Percentiles rank a stretch among this genome's conserved stretches.
These are phyloP conservation scores for Phengaris arion DNA, from an alignment of 2,888 invertebrate species.

Conservation along the genomic window DNA sequence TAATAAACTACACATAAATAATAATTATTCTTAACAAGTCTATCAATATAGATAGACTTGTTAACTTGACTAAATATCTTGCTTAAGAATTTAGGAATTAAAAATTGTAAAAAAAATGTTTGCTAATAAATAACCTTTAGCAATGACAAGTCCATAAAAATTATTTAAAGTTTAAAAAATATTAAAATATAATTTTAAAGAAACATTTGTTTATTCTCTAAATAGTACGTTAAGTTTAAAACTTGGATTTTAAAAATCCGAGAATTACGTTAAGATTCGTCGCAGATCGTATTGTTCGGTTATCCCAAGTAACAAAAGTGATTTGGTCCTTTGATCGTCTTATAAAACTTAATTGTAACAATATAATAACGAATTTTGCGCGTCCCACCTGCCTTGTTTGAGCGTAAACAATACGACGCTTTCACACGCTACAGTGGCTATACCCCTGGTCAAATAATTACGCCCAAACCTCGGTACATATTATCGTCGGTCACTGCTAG, in stretches of 20 bases:
- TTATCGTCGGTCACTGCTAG: constrained; percentile 9
- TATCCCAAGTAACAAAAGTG: constrained; percentile 27
- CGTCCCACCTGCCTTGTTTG: constrained; percentile 71
- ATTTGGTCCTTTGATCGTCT: constrained; percentile 47
- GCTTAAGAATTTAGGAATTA: too few species aligned
- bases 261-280: constrained; percentile 14
- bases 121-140: too few species aligned
- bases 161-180: too few species aligned
- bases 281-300: constrained; percentile 1
- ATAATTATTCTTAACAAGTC: not conserved
- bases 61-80: too few species aligned
- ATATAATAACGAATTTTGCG: constrained; percentile 61
- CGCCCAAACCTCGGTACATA: constrained; percentile 62
- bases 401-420: constrained; percentile 76
- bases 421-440: constrained; percentile 77
- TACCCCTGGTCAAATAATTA: constrained; percentile 79
- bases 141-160: too few species aligned
- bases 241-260: not conserved
- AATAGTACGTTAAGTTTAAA: not conserved
- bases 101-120: too few species aligned
- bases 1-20: not conserved
- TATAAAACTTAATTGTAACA: constrained; percentile 64
- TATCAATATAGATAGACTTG: not conserved
- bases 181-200: too few species aligned
- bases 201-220: too few species aligned